Evolutionary conservation across 1,140 invertebrate species (phyloP).

Genomic region (Drosophila mojavensis): DNA sequence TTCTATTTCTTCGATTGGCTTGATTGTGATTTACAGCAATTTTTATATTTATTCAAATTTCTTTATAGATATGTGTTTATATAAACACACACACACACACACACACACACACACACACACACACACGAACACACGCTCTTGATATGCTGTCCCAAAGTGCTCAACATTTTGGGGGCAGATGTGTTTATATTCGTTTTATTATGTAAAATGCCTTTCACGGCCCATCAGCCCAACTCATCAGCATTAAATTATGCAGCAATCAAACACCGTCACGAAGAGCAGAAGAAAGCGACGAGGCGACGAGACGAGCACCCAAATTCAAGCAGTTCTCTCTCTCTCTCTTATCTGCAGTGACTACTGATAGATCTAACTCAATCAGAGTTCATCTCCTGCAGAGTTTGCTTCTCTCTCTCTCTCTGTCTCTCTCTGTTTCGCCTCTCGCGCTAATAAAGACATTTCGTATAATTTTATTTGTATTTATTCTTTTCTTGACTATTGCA

Average conservation of each 20-base stretch:
- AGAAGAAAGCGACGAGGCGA: slow-evolving; percentile 15
- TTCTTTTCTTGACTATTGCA: slow-evolving; percentile 19
- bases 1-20: slow-evolving; percentile 70
- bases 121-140: neutral
- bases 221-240: slow-evolving; percentile 68
- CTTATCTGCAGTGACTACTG: neutral
- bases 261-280: slow-evolving; percentile 45
- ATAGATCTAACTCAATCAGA: neutral
- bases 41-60: slow-evolving; percentile 78
- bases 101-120: too few species aligned
- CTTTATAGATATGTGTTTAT: slow-evolving; percentile 18
- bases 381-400: slow-evolving; percentile 3
- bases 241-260: slow-evolving; percentile 75
- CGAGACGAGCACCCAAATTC: neutral
- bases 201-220: slow-evolving; percentile 76
- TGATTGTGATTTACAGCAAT: slow-evolving; percentile 81
- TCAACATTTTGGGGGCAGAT: slow-evolving; percentile 44
- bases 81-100: too few species aligned
- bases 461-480: slow-evolving; percentile 26
- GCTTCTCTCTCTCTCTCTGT: neutral
- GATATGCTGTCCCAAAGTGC: slow-evolving; percentile 16
- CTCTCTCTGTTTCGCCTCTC: neutral
- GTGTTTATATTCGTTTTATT: slow-evolving; percentile 72
- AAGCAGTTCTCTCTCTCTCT: neutral
- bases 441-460: slow-evolving; percentile 65